A percentile compares a stretch with the other conserved stretches of the same genome.
Evolutionary conservation across 2,113 vertebrate species (phyloP).

Genomic region (Ctenomys sociabilis): DNA sequence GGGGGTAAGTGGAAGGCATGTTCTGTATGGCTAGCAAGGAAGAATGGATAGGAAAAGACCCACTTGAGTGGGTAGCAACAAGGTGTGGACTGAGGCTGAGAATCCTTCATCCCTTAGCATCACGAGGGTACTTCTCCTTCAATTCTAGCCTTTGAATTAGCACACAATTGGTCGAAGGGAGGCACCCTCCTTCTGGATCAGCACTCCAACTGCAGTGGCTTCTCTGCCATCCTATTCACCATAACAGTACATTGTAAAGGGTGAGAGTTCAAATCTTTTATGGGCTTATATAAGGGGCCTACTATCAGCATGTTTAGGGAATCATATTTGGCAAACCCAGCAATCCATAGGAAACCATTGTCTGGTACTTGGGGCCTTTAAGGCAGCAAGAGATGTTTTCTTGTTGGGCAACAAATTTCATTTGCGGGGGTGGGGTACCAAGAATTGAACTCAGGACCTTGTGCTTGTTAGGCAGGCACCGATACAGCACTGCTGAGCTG

Average conservation of each 20-base stretch:
- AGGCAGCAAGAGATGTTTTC: background rate
- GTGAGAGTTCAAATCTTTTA: background rate
- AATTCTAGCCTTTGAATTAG: background rate
- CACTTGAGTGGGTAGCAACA: background rate
- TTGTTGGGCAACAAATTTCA: background rate
- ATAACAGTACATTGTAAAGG: background rate
- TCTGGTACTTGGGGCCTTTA: background rate
- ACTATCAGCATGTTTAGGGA: background rate
- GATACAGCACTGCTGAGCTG: too few relatives aligned
- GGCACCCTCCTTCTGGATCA: background rate
- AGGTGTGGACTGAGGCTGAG: background rate
- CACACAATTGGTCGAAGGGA: background rate
- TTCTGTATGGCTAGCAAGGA: background rate
- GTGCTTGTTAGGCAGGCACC: too few relatives aligned
- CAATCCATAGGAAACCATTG: background rate
- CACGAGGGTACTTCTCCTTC: background rate
- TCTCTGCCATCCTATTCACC: background rate
- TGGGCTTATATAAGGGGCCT: background rate
- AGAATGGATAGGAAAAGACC: background rate
- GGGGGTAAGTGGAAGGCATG: background rate
- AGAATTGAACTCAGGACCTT: too few relatives aligned
- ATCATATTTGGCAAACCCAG: background rate
- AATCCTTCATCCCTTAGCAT: background rate
- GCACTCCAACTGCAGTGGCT: background rate
- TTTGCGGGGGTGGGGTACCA: too few relatives aligned